Evolutionary conservation across 2,888 invertebrate genomes (phyloP).

Genomic region (Nymphalis c-album): DNA sequence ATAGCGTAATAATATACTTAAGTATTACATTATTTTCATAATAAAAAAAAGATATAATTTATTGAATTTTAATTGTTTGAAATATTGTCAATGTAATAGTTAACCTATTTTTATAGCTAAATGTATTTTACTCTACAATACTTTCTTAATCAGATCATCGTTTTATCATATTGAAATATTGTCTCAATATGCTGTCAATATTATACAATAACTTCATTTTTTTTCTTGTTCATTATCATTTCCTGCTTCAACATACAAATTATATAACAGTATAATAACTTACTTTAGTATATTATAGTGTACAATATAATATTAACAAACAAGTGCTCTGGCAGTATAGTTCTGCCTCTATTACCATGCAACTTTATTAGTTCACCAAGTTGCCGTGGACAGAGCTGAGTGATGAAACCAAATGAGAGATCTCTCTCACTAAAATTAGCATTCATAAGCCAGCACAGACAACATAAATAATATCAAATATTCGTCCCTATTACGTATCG

Average conservation of each 20-base stretch:
- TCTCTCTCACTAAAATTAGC: constrained; percentile 72
- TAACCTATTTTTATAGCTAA: too few relatives aligned
- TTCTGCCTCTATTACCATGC: constrained; percentile 12
- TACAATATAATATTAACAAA: not conserved
- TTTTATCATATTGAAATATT: too few relatives aligned
- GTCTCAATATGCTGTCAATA: too few relatives aligned
- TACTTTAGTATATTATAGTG: too few relatives aligned
- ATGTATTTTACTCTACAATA: too few relatives aligned
- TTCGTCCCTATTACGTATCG: constrained; percentile 38
- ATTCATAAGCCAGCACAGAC: constrained; percentile 73
- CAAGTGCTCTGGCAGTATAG: not conserved
- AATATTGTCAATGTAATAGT: too few relatives aligned
- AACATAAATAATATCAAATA: constrained; percentile 71
- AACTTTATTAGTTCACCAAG: constrained; percentile 48
- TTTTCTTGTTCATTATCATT: too few relatives aligned
- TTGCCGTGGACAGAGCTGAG: constrained; percentile 54
- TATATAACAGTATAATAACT: too few relatives aligned
- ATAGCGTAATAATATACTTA: constrained; percentile 3
- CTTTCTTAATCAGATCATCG: too few relatives aligned
- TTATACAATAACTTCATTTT: too few relatives aligned
- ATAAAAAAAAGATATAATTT: too few relatives aligned
- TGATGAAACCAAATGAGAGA: constrained; percentile 67
- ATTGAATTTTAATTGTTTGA: too few relatives aligned
- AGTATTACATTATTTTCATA: not conserved
- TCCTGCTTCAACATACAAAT: not conserved